Evolutionary conservation across 2,113 vertebrate species (phyloP), one percentile per base, ranked within the genome.

Genomic region (Illadopsis cleaveri): DNA sequence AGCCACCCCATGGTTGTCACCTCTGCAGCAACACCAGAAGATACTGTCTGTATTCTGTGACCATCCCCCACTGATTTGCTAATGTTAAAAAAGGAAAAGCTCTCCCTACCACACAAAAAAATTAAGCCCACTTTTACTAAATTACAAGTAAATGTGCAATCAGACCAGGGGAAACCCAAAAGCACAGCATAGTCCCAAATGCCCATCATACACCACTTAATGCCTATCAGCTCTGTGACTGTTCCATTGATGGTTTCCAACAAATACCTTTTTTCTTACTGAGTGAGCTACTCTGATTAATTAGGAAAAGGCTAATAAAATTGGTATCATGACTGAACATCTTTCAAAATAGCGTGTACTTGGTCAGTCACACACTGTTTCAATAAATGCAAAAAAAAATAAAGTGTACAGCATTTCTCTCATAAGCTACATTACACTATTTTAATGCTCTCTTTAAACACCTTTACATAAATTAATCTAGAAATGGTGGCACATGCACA

Each of bases 321-420:
- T 15, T n/a, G 9, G 6, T 35, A 21, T 38, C 1, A 23, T 25
- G 31, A 62, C 0, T 60, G 24, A 90, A 77, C 0, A 1, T n/a
- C 25, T 84, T 68, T 85, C 23, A 77, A 85, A 77, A 45, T 15
- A 60, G 11, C 25, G 31, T 37, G n/a, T 15, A 10, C 42, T 79
- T 61, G 50, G 47, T 71, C n/a, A 76, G 28, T 18, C 51, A 83
- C 21, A 35, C 3, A 11, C 21, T 23, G 9, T 42, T 77, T 68
- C 6, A 45, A 42, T 28, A 86, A 66, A 38, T 42, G 9, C 1
- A 64, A 62, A 90, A 70, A 62, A 40, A 31, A 45, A 56, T 58
- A 33, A 66, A 35, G 0, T 58, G 22, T 16, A 19, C 15, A n/a
- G 22, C 9, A 53, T 68, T 62, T 68, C 17, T 47, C 45, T 16